A percentile compares a stretch with the other conserved stretches of the same genome.
Conservation (phyloP, 1,140 invertebrate genomes). For the Drosophila ogumai region DNA sequence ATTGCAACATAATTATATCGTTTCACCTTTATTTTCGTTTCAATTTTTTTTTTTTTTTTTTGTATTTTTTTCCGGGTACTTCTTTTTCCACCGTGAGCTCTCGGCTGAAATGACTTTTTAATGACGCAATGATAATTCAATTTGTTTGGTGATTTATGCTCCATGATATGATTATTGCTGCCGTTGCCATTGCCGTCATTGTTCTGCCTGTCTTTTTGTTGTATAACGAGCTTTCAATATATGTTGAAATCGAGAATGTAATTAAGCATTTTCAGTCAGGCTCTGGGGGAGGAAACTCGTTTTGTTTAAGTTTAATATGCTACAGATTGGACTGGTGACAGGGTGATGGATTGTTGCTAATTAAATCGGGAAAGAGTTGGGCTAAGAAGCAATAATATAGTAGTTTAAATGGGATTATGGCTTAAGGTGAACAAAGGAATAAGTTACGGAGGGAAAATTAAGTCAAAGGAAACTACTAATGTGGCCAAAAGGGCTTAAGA, state of each 20-base stretch:
- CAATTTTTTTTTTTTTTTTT: conserved; percentile 15
- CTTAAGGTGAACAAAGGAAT: background rate
- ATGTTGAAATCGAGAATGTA: conserved; percentile 79
- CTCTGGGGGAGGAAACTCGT: conserved; percentile 4
- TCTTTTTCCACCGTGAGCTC: conserved; percentile 29
- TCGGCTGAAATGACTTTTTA: conserved; percentile 73
- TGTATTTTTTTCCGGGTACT: background rate
- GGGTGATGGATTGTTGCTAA: conserved; percentile 19
- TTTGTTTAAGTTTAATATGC: conserved; percentile 22
- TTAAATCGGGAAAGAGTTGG: conserved; percentile 5
- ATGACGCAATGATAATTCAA: conserved; percentile 83
- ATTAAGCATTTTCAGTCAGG: conserved; percentile 52
- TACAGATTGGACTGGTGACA: conserved; percentile 35
- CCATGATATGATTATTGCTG: conserved; percentile 56
- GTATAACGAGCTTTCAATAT: conserved; percentile 68
- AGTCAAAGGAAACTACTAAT: too few species aligned
- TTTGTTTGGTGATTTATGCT: conserved; percentile 79
- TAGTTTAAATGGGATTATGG: background rate
- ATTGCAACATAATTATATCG: conserved; percentile 81
- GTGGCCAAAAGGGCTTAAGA: background rate
- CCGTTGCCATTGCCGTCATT: conserved; percentile 25
- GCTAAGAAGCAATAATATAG: too few species aligned
- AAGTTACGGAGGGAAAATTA: background rate
- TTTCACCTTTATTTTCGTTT: conserved; percentile 75
- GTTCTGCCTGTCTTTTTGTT: conserved; percentile 45